Base-by-base conservation (phyloP, 2,113 vertebrate genomes). In the Ptilonorhynchus violaceus region DNA sequence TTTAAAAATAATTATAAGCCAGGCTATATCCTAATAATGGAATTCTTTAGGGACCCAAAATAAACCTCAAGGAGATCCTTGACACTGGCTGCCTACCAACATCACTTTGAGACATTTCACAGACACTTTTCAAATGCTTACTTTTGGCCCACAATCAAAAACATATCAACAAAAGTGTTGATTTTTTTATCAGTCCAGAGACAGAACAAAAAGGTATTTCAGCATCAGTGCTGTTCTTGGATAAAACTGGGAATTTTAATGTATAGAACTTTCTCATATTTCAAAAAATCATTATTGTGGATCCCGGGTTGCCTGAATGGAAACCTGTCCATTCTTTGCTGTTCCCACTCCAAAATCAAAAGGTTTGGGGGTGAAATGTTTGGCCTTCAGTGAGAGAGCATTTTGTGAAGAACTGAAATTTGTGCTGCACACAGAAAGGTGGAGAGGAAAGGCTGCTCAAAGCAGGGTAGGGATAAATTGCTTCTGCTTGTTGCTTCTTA, bases 71-170 rank as follows among this genome's bases (percentile, higher is more conserved):
- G 47, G 50, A 78, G 20, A 17, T 85, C 33, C 21, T 68, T 87
- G 62, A 89, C 69, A 82, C 20, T 66, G 44, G 20, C 56, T 91
- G 55, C 37, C 47, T 79, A 56, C 44, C n/a, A 77, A 22, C 23
- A 88, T 69, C 41, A 33, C 31, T 85, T 68, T 60, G 49, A 89
- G 66, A 49, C 27, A 76, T 53, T 92, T 82, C 69, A 68, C 28
- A 85, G 67, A 74, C 33, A 56, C 9, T 70, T 74, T 55, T 85
- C 44, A 91, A 89, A 68, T 70, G 21, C 35, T 78, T 74, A 21
- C 8, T 72, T 93, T 92, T 81, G 69, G 74, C 66, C 69, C n/a
- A n/a, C 7, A 41, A 10, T 52, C 80, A 94, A 87, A 95, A 91
- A 33, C 6, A 27, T 46, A 85, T 62, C 62, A 84, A 87, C 56